phyloP scores from a whole-genome alignment of 2,888 invertebrate genomes.

The Apamea anceps region DNA sequence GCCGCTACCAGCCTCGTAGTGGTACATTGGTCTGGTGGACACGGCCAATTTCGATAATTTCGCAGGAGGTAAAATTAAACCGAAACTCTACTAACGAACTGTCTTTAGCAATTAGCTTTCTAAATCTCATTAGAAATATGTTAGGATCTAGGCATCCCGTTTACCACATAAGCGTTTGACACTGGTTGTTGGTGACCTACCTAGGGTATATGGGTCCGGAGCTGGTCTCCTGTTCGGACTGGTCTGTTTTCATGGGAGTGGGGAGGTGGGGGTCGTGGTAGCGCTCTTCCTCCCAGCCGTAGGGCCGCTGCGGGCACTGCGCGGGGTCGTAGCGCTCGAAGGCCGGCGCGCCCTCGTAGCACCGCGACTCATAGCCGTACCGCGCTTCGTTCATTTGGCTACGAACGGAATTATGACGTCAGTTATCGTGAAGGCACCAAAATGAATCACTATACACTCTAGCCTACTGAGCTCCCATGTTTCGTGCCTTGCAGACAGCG shows the following conservation, averaged over 20 bases:
- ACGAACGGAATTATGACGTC: conserved; percentile 60
- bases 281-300: conserved; percentile 91
- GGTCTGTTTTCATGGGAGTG: conserved; percentile 93
- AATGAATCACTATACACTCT: background rate
- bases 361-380: conserved; percentile 88
- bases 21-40: conserved; percentile 94
- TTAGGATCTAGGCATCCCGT: conserved; percentile 78
- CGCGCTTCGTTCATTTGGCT: conserved; percentile 91
- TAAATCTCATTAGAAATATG: conserved; percentile 42
- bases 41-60: conserved; percentile 67
- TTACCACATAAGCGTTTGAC: conserved; percentile 83
- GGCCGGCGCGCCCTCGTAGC: conserved; percentile 89
- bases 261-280: conserved; percentile 91
- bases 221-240: conserved; percentile 91
- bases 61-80: conserved; percentile 53
- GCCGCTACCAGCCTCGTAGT: conserved; percentile 92
- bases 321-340: conserved; percentile 89
- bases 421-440: conserved; percentile 18
- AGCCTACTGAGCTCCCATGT: background rate
- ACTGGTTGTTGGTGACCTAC: conserved; percentile 80
- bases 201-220: conserved; percentile 94
- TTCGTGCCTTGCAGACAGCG: background rate
- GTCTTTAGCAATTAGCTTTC: conserved; percentile 50
- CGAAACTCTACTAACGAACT: conserved; percentile 54
- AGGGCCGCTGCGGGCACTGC: conserved; percentile 87